Evolutionary conservation across 92 coral and sea anemone genomes (phyloP), one percentile per base, ranked within the genome.

Genomic region (Phenganax marumi): DNA sequence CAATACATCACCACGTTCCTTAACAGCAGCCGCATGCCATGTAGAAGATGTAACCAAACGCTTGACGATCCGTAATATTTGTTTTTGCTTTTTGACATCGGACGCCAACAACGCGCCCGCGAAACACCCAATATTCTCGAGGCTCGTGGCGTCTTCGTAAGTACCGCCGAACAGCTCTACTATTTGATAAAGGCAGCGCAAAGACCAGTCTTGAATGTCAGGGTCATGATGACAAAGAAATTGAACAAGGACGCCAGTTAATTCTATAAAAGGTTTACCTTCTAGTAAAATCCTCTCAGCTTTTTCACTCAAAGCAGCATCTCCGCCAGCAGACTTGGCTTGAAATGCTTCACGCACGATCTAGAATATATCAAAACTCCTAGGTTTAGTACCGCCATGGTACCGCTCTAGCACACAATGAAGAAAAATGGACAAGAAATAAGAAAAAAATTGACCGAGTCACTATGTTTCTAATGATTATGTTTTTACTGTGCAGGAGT

Each of bases 81-180:
- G 99, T 52, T 96, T 96, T 81, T 85, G 93, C 53, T 85, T 82
- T 47, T 88, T 93, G 10, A 79, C 53, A 72, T 90, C 96, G n/a
- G 89, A 66, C 25, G 84, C 73, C 19, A 71, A 65, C 73, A 96
- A 83, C 25, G 99, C 99, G 50, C 77, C 92, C 6, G 99, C 91
- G 21, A 96, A 86, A 77, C 88, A 88, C 72, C 70, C 89, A 18
- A 92, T 63, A 81, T 92, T 96, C 11, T 89, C 93, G 12, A 56
- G 57, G 62, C 96, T 96, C 91, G 92, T 87, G 21, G 91, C 87
- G 33, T 96, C 97, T 69, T 92, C 92, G 25, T 85, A 88, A 10
- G 88, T 89, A 6, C 97, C 99, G 3, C 99, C 99, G 86, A 90
- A 96, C 26, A 96, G 83, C 84, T 96, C 99, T 0, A 92, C 99